Conservation (phyloP, 2,888 invertebrate genomes). For the Sinodicranocentrus sp. region DNA sequence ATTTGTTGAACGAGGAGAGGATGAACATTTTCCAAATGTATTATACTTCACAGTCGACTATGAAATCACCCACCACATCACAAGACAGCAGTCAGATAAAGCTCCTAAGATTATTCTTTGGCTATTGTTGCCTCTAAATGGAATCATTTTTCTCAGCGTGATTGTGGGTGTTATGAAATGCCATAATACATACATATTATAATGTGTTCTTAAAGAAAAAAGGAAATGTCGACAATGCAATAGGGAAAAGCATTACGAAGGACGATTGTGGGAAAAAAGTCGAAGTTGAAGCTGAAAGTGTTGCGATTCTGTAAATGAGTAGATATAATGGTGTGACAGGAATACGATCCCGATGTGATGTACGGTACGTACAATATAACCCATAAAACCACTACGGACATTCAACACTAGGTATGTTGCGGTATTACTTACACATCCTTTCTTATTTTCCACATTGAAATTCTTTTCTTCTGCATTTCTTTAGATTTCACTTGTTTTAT, state of each 20-base stretch:
- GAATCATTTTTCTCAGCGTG: conserved; percentile 16
- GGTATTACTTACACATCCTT: too few species aligned
- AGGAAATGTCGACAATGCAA: conserved; percentile 1
- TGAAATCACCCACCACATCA: too few species aligned
- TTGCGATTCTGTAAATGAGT: conserved; percentile 1
- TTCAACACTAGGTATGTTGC: too few species aligned
- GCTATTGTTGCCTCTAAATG: conserved; percentile 24
- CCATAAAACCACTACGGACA: too few species aligned
- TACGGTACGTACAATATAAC: too few species aligned
- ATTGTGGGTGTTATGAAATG: conserved; percentile 12
- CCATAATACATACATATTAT: not conserved
- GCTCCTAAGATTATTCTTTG: too few species aligned
- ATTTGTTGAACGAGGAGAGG: conserved; percentile 5
- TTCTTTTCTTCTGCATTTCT: too few species aligned
- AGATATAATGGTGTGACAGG: not conserved
- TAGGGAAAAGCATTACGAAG: not conserved
- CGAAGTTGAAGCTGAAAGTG: conserved; percentile 1
- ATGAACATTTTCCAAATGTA: not conserved
- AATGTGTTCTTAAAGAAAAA: too few species aligned
- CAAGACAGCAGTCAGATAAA: too few species aligned
- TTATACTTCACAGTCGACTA: not conserved
- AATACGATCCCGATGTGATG: too few species aligned
- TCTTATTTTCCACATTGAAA: too few species aligned
- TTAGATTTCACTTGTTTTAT: too few species aligned
- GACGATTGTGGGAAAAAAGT: conserved; percentile 3